phyloP scores from a whole-genome alignment of 2,797 vertebrate genomes.

The Brachymystax lenok region DNA sequence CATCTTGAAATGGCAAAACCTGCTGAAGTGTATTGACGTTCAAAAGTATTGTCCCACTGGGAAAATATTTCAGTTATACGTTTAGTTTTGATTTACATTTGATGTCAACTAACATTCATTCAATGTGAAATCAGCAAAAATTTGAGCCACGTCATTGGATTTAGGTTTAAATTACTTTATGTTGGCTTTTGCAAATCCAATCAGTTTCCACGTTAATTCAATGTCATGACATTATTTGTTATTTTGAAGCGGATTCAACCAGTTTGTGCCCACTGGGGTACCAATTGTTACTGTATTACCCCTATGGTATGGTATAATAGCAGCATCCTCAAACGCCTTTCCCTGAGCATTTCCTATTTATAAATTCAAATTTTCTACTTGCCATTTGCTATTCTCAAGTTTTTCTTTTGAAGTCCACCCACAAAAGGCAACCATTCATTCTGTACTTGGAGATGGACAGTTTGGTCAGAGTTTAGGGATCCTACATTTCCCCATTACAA shows the following conservation, averaged over 20 bases:
- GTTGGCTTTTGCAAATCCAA: too few species aligned
- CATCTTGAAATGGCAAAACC: background rate
- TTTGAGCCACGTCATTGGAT: background rate
- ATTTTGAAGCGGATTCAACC: background rate
- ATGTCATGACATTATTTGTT: too few species aligned
- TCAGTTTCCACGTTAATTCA: too few species aligned
- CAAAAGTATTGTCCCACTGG: background rate
- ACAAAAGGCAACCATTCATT: background rate
- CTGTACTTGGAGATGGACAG: background rate
- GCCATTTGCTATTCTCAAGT: background rate
- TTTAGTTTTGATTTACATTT: background rate
- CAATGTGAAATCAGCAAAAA: background rate
- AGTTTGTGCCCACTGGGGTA: too few species aligned
- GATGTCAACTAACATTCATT: background rate
- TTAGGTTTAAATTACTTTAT: too few species aligned
- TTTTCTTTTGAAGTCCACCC: background rate
- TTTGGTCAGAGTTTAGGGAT: background rate
- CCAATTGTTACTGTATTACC: too few species aligned
- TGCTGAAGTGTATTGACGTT: background rate
- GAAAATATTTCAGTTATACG: background rate
- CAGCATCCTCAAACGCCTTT: background rate
- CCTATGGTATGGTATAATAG: background rate
- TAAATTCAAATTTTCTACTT: too few species aligned
- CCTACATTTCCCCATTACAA: background rate
- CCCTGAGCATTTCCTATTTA: background rate